Evolutionary conservation across 2,888 invertebrate genomes (phyloP).

Genomic region (Atrina japonica): DNA sequence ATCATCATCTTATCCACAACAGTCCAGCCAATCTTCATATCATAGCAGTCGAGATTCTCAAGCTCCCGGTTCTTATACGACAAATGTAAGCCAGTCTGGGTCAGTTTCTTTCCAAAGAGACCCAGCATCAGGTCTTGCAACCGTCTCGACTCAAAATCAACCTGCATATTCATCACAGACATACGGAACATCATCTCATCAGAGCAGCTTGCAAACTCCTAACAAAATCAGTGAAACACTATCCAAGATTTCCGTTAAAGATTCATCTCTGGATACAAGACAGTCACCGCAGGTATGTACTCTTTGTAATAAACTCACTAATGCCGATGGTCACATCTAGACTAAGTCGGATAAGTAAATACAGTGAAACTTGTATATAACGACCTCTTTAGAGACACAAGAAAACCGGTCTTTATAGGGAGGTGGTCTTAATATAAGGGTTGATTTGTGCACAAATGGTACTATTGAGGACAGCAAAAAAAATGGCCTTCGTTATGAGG

Average conservation of each 20-base stretch:
- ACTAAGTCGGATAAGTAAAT: too few relatives aligned
- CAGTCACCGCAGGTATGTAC: slow-evolving; percentile 58
- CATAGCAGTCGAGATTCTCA: slow-evolving; percentile 54
- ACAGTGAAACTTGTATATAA: too few relatives aligned
- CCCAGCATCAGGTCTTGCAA: slow-evolving; percentile 44
- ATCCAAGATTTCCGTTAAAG: slow-evolving; percentile 76
- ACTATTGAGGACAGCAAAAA: too few relatives aligned
- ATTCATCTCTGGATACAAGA: slow-evolving; percentile 59
- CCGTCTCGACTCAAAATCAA: slow-evolving; percentile 63
- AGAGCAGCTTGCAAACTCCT: slow-evolving; percentile 50
- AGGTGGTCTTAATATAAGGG: too few relatives aligned
- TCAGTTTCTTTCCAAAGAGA: slow-evolving; percentile 63
- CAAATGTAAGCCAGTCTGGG: slow-evolving; percentile 54
- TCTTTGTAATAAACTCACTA: too few relatives aligned
- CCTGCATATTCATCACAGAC: slow-evolving; percentile 67
- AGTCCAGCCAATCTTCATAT: slow-evolving; percentile 14
- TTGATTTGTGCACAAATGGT: too few relatives aligned
- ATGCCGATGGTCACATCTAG: too few relatives aligned
- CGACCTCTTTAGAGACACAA: too few relatives aligned
- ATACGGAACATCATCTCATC: slow-evolving; percentile 47
- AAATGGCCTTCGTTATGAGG: too few relatives aligned
- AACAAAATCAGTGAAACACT: slow-evolving; percentile 75
- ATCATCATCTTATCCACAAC: slow-evolving; percentile 9
- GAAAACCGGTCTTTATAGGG: too few relatives aligned
- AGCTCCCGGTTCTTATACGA: slow-evolving; percentile 48